Evolutionary conservation across 2,797 vertebrate genomes (phyloP), one percentile per base, ranked within the genome.

Genomic region (Notolabrus celidotus): DNA sequence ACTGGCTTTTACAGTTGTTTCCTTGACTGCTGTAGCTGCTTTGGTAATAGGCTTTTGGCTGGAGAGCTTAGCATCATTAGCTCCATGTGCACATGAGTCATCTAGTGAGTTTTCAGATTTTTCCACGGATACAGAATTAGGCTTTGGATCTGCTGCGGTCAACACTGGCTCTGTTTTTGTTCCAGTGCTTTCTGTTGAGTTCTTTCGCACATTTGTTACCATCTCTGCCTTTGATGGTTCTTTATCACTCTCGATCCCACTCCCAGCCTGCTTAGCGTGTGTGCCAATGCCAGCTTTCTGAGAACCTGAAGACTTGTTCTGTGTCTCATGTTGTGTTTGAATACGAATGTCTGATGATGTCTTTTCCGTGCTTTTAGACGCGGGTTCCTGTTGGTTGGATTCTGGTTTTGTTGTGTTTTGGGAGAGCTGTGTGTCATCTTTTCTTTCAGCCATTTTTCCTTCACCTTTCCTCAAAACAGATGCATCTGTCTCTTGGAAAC

Each of bases 11-110:
- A 69, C 61, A 54, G 50, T 54, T 63, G 19, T 75, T 53, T 76
- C 53, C 65, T 82, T 62, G 10, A 20, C 64, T 22, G 46, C 63
- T 20, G 46, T 36, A 33, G 45, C 39, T 61, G 64, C 65, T 76
- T 69, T 70, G 51, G 64, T 73, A 58, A 78, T 45, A 65, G 65
- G 62, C 51, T 75, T 74, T 22, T 71, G 63, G 45, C 63, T 65
- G 55, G 72, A 50, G 42, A 70, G 9, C 23, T 74, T 63, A 1
- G 29, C 66, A 74, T 67, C 75, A 85, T 74, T 79, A 84, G 72
- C 76, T 82, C 80, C 74, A 78, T 60, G 79, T 80, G 84, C 15
- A 14, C 65, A 80, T 90, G 91, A 90, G 77, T 92, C 88, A 92
- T 85, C 63, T 1, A 23, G 34, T 33, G 74, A 65, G 61, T 75